Evolutionary conservation across 2,888 invertebrate species (phyloP), one percentile per base, ranked within the genome.

Genomic region (Fabriciana adippe): DNA sequence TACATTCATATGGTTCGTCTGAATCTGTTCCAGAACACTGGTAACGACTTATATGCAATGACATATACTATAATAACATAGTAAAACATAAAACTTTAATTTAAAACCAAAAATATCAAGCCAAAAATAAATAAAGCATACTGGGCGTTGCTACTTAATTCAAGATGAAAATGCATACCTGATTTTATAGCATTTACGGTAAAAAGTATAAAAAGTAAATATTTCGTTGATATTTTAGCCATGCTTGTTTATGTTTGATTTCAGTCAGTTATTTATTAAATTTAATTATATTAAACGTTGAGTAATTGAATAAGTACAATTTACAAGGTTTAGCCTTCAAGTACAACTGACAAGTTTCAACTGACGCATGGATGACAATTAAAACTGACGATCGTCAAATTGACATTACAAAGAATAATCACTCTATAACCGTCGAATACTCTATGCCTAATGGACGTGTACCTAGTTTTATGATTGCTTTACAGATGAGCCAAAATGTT

Each of bases 21-120:
- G 95, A 95, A 83, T 96, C 95, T 53, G 96, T 97, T 51, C 98
- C 97, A 77, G 95, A 95, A 90, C 99, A 99, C 82, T 97, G 97
- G 89, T 97, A 98, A 88, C 99, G 99, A 77, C 94, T 92, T 79
- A 98, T 95, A 18, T 18, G 18, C 18, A 18, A 18, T 71, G 95
- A 18, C 94, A 78, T 87, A 75, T 71, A 93, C 95, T 96, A 90
- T 84, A 76, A 79, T 70, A 55, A 76, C 77, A 72, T 75, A 79
- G 77, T 71, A 67, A 72, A 78, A 77, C 71, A 67, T 69, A 63
- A n/a, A 67, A 72, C 72, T 73, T 70, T 57, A 45, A 26, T 56
- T 16, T 48, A 48, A 55, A 55, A 66, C 48, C 21, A 53, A 55
- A 51, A 31, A 18, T 53, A 61, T 14, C 14, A 3, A 55, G 64